Percentiles rank a stretch among this genome's conserved stretches.
Evolutionary conservation across 2,888 invertebrate genomes (phyloP).

Genomic region (Hermodice carunculata): DNA sequence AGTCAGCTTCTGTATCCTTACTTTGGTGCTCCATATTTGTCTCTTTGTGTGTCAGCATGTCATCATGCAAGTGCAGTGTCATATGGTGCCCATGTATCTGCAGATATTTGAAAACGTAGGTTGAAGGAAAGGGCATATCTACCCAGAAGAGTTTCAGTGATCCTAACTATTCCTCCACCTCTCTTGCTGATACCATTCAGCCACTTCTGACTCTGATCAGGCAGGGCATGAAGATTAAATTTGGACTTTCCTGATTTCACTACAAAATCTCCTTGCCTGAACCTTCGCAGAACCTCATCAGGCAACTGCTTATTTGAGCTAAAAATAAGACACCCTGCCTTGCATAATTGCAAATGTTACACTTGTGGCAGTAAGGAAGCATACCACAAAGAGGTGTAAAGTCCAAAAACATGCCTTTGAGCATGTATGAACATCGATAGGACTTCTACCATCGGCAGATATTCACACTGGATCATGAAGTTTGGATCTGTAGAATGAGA

Average conservation of each 20-base stretch:
- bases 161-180: slow-evolving; percentile 23
- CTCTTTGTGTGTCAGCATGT: too few relatives aligned
- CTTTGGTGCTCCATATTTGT: too few relatives aligned
- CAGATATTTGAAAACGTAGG: slow-evolving; percentile 5
- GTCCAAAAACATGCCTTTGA: too few relatives aligned
- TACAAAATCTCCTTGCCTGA: slow-evolving; percentile 13
- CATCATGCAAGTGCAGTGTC: too few relatives aligned
- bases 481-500: too few relatives aligned
- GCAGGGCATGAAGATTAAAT: slow-evolving; percentile 23
- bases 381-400: too few relatives aligned
- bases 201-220: slow-evolving; percentile 22
- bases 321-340: slow-evolving; percentile 10
- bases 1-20: too few relatives aligned
- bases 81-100: background rate
- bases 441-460: too few relatives aligned
- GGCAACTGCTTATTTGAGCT: slow-evolving; percentile 11
- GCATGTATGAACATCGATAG: too few relatives aligned
- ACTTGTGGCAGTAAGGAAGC: slow-evolving; percentile 12
- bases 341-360: slow-evolving; percentile 13
- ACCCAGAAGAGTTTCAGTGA: slow-evolving; percentile 18
- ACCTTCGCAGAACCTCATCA: slow-evolving; percentile 4
- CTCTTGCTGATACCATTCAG: slow-evolving; percentile 19
- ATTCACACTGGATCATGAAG: too few relatives aligned
- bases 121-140: slow-evolving; percentile 28
- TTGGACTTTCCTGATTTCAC: slow-evolving; percentile 5